phyloP scores from a whole-genome alignment of 2,888 invertebrate species.

The Conistra vaccinii region DNA sequence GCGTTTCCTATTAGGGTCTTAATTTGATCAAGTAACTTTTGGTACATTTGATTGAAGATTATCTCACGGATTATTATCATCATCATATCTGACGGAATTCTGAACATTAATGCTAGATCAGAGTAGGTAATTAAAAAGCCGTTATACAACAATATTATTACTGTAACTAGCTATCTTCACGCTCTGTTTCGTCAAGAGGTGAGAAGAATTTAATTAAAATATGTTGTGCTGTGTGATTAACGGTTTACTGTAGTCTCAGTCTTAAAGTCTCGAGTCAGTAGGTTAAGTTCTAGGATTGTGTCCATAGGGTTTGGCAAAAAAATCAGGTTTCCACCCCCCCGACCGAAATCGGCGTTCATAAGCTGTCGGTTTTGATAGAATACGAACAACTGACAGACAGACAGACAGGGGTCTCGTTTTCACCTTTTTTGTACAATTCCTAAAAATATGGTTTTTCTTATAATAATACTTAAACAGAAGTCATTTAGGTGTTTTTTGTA shows the following conservation, averaged over 20 bases:
- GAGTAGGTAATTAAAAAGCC: background rate
- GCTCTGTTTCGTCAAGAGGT: slow-evolving; percentile 18
- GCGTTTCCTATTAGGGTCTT: background rate
- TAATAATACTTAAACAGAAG: too few relatives aligned
- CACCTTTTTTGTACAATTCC: too few relatives aligned
- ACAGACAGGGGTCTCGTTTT: too few relatives aligned
- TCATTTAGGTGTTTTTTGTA: too few relatives aligned
- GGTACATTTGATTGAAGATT: background rate
- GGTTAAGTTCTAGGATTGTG: too few relatives aligned
- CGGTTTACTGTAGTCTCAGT: background rate
- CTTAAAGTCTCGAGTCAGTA: too few relatives aligned
- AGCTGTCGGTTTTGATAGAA: too few relatives aligned
- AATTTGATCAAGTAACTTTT: background rate
- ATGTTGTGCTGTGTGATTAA: background rate
- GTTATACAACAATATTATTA: slow-evolving; percentile 17
- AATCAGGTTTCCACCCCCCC: too few relatives aligned
- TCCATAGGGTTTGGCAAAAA: too few relatives aligned
- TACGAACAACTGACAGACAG: too few relatives aligned
- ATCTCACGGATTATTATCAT: background rate
- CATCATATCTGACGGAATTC: background rate
- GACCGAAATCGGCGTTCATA: too few relatives aligned
- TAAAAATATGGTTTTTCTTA: too few relatives aligned
- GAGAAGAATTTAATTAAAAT: background rate
- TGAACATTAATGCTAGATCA: background rate
- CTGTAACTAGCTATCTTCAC: slow-evolving; percentile 21